Conservation (phyloP, 2,888 invertebrate species). For the Argyra leucocephala region DNA sequence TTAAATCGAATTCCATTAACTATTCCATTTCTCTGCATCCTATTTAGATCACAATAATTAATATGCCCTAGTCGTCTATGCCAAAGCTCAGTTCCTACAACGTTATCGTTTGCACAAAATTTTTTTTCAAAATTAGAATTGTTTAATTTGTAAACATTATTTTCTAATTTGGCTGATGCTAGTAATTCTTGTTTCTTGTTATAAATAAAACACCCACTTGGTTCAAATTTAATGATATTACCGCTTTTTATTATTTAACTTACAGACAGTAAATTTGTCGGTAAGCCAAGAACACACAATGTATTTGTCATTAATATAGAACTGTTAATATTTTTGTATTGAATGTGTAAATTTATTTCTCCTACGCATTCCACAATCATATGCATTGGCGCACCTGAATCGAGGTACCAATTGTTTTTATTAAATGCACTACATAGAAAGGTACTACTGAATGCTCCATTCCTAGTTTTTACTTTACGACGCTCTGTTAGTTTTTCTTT, state of each 20-base stretch:
- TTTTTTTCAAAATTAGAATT: conserved; percentile 13
- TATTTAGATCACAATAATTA: conserved; percentile 10
- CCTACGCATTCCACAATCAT: too few relatives aligned
- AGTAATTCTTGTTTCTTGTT: not conserved
- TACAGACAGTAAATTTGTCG: conserved; percentile 24
- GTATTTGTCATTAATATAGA: too few relatives aligned
- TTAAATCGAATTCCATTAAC: not conserved
- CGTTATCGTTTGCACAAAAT: conserved; percentile 16
- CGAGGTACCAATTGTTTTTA: too few relatives aligned
- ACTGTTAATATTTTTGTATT: too few relatives aligned
- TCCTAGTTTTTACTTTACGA: too few relatives aligned
- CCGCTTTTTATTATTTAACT: conserved; percentile 23
- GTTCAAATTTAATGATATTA: not conserved
- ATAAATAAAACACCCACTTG: not conserved
- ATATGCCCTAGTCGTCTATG: conserved; percentile 22
- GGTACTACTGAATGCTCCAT: too few relatives aligned
- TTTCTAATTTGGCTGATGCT: conserved; percentile 17
- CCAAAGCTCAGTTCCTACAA: conserved; percentile 18
- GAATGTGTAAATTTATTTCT: too few relatives aligned
- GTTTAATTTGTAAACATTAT: conserved; percentile 17
- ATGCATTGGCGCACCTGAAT: too few relatives aligned
- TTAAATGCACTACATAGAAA: too few relatives aligned
- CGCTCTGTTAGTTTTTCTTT: too few relatives aligned
- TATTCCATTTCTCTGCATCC: not conserved
- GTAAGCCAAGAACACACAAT: conserved; percentile 21